Evolutionary conservation across 2,888 invertebrate genomes (phyloP).

Genomic region (Biston stratarius): DNA sequence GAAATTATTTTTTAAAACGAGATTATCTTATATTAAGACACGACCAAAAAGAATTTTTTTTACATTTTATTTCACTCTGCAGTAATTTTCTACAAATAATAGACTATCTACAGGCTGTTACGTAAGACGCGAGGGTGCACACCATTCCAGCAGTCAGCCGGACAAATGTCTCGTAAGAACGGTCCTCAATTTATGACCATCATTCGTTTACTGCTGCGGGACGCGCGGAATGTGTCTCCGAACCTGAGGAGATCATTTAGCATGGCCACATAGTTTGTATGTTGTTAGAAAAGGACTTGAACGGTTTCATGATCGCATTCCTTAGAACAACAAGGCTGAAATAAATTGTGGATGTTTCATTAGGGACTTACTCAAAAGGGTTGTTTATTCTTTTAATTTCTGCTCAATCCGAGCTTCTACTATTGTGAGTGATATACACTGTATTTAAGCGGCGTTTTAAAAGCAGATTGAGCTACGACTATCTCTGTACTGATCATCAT

Average conservation of each 20-base stretch:
- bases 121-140: conserved; percentile 41
- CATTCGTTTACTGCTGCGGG: conserved; percentile 68
- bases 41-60: background rate
- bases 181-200: conserved; percentile 69
- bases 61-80: conserved; percentile 9
- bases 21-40: too few relatives aligned
- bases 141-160: conserved; percentile 59
- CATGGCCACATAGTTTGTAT: conserved; percentile 42
- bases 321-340: conserved; percentile 1
- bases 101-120: conserved; percentile 42
- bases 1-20: too few relatives aligned
- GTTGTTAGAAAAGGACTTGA: conserved; percentile 13
- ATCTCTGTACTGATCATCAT: too few relatives aligned
- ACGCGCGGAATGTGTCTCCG: conserved; percentile 65
- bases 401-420: too few relatives aligned
- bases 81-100: conserved; percentile 16
- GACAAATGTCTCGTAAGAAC: conserved; percentile 75
- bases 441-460: too few relatives aligned
- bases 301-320: conserved; percentile 11
- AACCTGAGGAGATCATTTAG: conserved; percentile 47
- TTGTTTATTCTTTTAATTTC: too few relatives aligned
- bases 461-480: too few relatives aligned
- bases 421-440: too few relatives aligned
- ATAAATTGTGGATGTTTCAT: background rate
- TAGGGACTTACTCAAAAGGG: background rate